Conservation (phyloP, 2,113 vertebrate genomes). For the Cyphomyrus plagiostoma region DNA sequence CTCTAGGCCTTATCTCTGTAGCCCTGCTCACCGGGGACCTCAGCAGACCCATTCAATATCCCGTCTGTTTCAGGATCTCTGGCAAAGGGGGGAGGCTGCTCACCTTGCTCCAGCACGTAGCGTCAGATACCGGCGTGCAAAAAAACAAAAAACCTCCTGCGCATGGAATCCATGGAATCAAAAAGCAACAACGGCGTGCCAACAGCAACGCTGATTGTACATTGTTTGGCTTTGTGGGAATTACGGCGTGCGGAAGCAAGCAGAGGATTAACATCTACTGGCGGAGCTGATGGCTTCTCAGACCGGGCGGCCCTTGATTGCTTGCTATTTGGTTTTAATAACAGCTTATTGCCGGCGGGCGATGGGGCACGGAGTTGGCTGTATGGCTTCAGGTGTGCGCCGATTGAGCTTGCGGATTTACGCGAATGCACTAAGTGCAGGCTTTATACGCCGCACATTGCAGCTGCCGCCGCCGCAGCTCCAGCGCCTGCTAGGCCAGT, state of each 20-base stretch:
- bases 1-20: not conserved
- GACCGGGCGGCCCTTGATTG: not conserved
- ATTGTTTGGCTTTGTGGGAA: not conserved
- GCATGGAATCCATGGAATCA: not conserved
- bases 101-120: not conserved
- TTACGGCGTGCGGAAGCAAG: not conserved
- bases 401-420: not conserved
- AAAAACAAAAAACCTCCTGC: not conserved
- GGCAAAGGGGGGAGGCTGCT: too few relatives aligned
- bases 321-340: conserved; percentile 1
- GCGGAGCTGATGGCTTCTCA: not conserved
- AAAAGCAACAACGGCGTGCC: not conserved
- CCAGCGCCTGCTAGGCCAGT: not conserved
- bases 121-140: not conserved
- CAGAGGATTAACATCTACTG: not conserved
- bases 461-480: not conserved
- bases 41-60: not conserved
- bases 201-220: not conserved
- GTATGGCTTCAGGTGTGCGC: not conserved
- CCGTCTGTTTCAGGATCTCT: not conserved
- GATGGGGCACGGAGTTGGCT: not conserved
- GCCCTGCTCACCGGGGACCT: not conserved
- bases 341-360: not conserved
- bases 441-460: not conserved
- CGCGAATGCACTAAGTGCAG: not conserved